phyloP scores from a whole-genome alignment of 2,797 vertebrate genomes.

The Hypotaenidia philippensis region DNA sequence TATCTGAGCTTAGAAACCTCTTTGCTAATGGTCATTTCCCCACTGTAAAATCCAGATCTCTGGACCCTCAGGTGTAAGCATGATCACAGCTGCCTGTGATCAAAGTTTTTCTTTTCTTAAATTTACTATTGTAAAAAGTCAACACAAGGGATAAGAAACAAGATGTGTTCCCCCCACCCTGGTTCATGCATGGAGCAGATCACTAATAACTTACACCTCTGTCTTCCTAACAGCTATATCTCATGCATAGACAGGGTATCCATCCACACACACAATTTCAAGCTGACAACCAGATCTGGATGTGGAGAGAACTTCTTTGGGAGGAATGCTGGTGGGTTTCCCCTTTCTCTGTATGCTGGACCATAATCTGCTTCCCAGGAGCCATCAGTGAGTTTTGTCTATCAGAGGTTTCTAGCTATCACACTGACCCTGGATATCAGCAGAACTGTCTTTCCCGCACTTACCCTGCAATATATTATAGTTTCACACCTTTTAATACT shows the following conservation, averaged over 20 bases:
- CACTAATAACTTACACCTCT: background rate
- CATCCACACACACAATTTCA: background rate
- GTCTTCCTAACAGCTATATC: background rate
- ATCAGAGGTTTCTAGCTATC: background rate
- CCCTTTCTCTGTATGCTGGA: background rate
- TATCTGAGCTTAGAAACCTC: background rate
- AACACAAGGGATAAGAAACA: background rate
- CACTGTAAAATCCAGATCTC: background rate
- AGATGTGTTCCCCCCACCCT: background rate
- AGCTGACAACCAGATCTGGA: background rate
- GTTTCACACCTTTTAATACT: background rate
- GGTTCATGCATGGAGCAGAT: background rate
- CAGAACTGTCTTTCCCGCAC: background rate
- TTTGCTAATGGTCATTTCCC: background rate
- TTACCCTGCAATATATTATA: background rate
- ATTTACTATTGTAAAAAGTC: background rate
- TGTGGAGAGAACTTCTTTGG: background rate
- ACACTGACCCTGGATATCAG: background rate
- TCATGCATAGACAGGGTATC: background rate
- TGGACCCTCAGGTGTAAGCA: background rate
- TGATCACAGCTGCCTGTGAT: background rate
- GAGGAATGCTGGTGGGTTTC: background rate
- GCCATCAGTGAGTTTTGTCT: background rate
- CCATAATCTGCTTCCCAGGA: background rate
- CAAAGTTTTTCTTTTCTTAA: background rate